Percentiles rank a stretch among this genome's conserved stretches.
phyloP scores from a whole-genome alignment of 2,113 vertebrate genomes.

The Noctilio leporinus region DNA sequence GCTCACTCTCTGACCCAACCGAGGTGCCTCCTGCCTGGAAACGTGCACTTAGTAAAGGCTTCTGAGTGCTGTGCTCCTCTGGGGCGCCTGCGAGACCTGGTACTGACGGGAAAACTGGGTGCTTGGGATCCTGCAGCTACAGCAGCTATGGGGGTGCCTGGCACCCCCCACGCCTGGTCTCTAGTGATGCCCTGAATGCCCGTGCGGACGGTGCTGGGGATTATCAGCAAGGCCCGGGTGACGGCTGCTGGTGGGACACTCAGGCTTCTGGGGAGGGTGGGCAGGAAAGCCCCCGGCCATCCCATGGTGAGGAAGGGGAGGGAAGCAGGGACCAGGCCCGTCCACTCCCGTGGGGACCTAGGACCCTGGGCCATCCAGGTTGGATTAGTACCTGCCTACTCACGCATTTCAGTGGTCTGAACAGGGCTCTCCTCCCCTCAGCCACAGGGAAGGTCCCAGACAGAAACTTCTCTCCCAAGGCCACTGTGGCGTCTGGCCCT shows the following conservation, averaged over 20 bases:
- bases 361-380: neutral
- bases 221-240: too few relatives aligned
- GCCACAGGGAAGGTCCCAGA: neutral
- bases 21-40: neutral
- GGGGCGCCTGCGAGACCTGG: neutral
- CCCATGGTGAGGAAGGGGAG: neutral
- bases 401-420: rapidly evolving
- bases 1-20: neutral
- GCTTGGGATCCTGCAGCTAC: neutral
- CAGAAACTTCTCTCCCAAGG: neutral
- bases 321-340: rapidly evolving
- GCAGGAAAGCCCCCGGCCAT: neutral
- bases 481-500: neutral
- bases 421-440: rapidly evolving
- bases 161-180: neutral
- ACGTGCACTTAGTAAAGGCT: neutral
- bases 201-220: neutral
- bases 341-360: neutral
- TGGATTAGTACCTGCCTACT: neutral
- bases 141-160: neutral
- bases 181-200: neutral
- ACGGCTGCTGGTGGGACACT: too few relatives aligned
- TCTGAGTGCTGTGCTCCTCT: neutral
- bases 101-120: neutral
- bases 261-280: neutral